Evolutionary conservation across 2,113 vertebrate species (phyloP), one percentile per base, ranked within the genome.

Genomic region (Pleuronectes platessa): DNA sequence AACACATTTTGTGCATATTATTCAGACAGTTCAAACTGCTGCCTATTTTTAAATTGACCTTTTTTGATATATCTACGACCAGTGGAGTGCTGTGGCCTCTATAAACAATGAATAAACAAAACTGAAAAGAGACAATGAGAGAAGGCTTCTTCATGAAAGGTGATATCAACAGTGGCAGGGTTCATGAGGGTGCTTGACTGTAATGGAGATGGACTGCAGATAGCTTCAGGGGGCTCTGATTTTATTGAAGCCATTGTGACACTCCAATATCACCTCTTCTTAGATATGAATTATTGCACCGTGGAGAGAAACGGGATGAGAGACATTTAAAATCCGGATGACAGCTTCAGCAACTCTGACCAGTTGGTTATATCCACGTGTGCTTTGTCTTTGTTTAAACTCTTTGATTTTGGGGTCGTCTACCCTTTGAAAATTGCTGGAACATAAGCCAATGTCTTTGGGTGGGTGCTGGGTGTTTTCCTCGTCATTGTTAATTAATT

Each of bases 151-250:
- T 93, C 81, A 88, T 91, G 84, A 86, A 75, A 81, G 75, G 85
- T 87, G 88, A 81, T 87, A 90, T 90, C 85, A 92, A 76, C 68
- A 89, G 78, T 82, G 86, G 80, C 74, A 74, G 77, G 85, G 90
- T 92, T 90, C 90, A 89, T 72, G 72, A 84, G 85, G 83, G 88
- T 79, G 71, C 83, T 89, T 85, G 88, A 92, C 84, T 90, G 76
- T 93, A 93, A 94, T 93, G 81, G 88, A 94, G 92, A 93, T 78
- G 80, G 90, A 92, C 92, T 86, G 88, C 80, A 87, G 89, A 90
- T 88, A 81, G 93, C 94, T 94, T 89, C 84, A 80, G 93, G 93
- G 91, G 79, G 82, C 72, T 84, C 69, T 74, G 75, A 90, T 90
- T 89, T 94, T 92, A 94, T 93, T 93, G 89, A 90, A 92, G 88